Evolutionary conservation across 2,888 invertebrate species (phyloP).

Genomic region (Strigamia maritima): DNA sequence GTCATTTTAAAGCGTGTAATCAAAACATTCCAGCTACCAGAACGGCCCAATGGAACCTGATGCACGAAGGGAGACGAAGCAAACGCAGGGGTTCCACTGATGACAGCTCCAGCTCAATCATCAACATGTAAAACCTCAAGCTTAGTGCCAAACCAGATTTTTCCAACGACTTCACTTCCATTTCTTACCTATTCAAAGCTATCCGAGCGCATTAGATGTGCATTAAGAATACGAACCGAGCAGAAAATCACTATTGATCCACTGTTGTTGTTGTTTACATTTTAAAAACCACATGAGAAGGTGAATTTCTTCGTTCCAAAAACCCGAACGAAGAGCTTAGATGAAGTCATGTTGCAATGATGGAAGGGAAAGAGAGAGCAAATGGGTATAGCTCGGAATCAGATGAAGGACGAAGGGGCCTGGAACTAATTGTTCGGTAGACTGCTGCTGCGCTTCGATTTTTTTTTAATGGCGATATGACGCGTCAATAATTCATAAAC

Average conservation of each 20-base stretch:
- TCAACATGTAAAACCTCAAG: background rate
- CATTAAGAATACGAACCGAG: background rate
- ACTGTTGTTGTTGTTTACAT: background rate
- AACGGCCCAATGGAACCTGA: background rate
- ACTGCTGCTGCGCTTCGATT: background rate
- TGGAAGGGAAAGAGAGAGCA: background rate
- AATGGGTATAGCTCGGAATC: background rate
- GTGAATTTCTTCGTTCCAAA: background rate
- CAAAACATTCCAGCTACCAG: slow-evolving; percentile 23
- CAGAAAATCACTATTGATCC: slow-evolving; percentile 15
- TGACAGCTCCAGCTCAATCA: slow-evolving; percentile 13
- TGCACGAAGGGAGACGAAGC: background rate
- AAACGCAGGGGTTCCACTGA: background rate
- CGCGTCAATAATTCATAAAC: slow-evolving; percentile 16
- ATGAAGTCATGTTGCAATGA: background rate
- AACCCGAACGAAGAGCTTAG: background rate
- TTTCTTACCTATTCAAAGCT: background rate
- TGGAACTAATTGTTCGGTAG: background rate
- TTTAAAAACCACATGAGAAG: background rate
- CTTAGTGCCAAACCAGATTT: slow-evolving; percentile 16
- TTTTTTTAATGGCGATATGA: slow-evolving; percentile 14
- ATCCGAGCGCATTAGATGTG: background rate
- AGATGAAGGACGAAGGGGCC: background rate
- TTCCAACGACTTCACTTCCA: background rate
- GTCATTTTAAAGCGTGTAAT: background rate